Base-by-base conservation (phyloP, 1,140 invertebrate genomes). In the Drosophila bifasciata region DNA sequence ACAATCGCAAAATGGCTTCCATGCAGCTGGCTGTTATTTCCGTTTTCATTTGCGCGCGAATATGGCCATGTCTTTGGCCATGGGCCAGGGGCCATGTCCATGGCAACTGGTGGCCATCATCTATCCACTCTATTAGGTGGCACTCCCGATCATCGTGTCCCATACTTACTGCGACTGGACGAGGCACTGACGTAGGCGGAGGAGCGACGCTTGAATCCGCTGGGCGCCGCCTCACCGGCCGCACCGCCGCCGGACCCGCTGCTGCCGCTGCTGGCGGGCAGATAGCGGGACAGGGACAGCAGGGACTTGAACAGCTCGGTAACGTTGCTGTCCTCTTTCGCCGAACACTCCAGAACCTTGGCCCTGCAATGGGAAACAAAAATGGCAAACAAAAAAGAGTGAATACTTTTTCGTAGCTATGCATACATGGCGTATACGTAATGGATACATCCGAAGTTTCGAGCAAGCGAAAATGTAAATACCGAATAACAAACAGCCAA, bases 311-410 rank as follows among this genome's bases (percentile, higher is more conserved):
- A 96, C 44, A 96, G 93, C 66, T 97, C 96, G 80, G 94, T 95
- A 57, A 97, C 94, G 90, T 96, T 96, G 76, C 93, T 93, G 85
- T 96, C 95, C 68, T 96, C 95, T 89, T 96, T 96, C 3, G 96
- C 96, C 2, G 96, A 97, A 78, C 96, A 97, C 89, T 97, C 96
- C 76, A 97, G 93, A 13, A 96, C 93, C 90, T 96, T 96, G 41
- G 94, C 95, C 77, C 95, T 95, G 91, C 3, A 91, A 69, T 7
- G 55, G 16, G 48, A 51, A 51, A 50, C 21, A 3, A 51, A 50
- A 25, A 3, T 16, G n/a, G 1, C 11, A 23, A 55, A 43, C 46
- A 70, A 86, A 25, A 25, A 25, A 25, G 5, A 36, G 9, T 32
- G 48, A 41, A 52, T 68, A 72, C 44, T 53, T 72, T 70, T 46